phyloP scores from a whole-genome alignment of 2,797 vertebrate genomes.

The Denticeps clupeoides region DNA sequence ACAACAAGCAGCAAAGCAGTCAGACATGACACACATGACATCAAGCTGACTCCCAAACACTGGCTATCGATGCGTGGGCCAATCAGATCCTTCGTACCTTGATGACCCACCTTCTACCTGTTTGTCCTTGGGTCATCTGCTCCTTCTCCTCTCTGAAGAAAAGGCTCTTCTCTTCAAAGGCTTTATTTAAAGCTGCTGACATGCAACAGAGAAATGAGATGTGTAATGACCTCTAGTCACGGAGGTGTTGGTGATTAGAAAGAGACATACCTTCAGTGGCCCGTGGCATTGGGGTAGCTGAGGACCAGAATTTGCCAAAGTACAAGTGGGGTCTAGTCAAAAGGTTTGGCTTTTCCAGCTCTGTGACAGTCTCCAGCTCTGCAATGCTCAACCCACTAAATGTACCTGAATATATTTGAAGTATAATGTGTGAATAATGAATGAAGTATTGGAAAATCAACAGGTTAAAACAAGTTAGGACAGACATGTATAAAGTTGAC shows the following conservation, averaged over 20 bases:
- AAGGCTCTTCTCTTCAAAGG: constrained; percentile 57
- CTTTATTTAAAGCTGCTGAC: constrained; percentile 52
- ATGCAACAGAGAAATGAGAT: neutral
- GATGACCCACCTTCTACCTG: neutral
- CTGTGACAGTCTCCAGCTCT: constrained; percentile 37
- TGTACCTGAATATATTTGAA: constrained; percentile 26
- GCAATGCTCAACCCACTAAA: constrained; percentile 42
- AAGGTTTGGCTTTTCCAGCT: constrained; percentile 39
- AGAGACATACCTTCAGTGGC: neutral
- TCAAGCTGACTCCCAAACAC: constrained; percentile 37
- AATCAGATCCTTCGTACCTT: neutral
- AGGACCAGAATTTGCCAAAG: constrained; percentile 35
- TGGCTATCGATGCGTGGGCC: too few species aligned
- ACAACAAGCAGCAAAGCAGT: neutral
- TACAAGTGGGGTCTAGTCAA: constrained; percentile 46
- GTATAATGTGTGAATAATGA: neutral
- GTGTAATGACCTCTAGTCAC: too few species aligned
- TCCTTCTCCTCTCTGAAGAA: constrained; percentile 59
- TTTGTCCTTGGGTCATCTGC: constrained; percentile 26
- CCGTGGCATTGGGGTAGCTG: constrained; percentile 13
- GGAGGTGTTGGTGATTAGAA: too few species aligned
- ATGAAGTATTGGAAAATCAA: neutral
- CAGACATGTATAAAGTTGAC: neutral
- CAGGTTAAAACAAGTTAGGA: neutral
- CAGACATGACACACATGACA: too few species aligned